Percentiles rank a stretch among this genome's conserved stretches.
These are phyloP conservation scores for Rotaria sp. DNA, from an alignment of 2,888 invertebrate species.

Conservation along the genomic window DNA sequence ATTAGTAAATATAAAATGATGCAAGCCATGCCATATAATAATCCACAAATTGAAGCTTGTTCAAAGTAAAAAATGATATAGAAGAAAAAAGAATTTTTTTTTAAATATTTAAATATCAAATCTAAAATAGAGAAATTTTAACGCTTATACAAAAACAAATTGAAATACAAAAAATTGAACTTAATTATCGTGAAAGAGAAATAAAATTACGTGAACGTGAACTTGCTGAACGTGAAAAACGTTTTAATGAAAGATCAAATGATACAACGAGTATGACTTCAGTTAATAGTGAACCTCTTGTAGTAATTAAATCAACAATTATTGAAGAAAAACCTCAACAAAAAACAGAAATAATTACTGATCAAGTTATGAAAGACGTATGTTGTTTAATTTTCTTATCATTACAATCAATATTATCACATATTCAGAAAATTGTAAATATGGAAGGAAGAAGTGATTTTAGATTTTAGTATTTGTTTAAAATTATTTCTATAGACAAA, in stretches of 20 bases:
- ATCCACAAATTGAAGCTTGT: background rate
- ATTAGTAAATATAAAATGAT: background rate
- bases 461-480: too few species aligned
- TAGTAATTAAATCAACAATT: background rate
- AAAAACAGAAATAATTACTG: background rate
- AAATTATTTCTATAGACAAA: too few species aligned
- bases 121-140: background rate
- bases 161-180: background rate
- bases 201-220: background rate
- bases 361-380: background rate
- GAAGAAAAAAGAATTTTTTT: too few species aligned
- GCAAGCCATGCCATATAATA: background rate
- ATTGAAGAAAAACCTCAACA: background rate
- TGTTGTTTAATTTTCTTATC: background rate
- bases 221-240: slow-evolving; percentile 3
- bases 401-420: too few species aligned
- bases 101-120: background rate
- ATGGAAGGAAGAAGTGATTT: too few species aligned
- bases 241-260: background rate
- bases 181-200: background rate
- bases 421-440: too few species aligned
- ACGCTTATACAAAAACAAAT: background rate
- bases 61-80: background rate
- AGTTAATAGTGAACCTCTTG: background rate
- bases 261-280: background rate